These are phyloP conservation scores for Epizoanthus rinbou DNA, from an alignment of 92 coral and sea anemone species.

Conservation along the genomic window DNA sequence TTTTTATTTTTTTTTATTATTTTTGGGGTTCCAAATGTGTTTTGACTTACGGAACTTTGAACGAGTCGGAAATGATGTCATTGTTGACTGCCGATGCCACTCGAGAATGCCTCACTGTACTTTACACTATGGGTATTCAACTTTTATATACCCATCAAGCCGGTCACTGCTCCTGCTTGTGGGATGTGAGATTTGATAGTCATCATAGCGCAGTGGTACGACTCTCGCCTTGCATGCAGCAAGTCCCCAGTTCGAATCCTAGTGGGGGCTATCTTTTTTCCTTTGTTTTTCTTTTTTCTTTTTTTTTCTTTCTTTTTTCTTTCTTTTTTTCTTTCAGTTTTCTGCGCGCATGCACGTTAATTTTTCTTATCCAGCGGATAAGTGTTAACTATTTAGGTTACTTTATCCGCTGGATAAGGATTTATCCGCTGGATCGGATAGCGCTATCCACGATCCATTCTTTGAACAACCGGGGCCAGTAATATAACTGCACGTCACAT, in stretches of 20 bases:
- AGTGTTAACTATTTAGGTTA: too few species aligned
- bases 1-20: not conserved
- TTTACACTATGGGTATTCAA: too few species aligned
- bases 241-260: constrained; percentile 14
- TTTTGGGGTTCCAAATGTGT: constrained; percentile 14
- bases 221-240: constrained; percentile 18
- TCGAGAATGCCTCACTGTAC: constrained; percentile 3
- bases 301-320: not conserved
- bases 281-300: not conserved
- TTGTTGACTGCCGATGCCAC: constrained; percentile 20
- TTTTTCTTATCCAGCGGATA: too few species aligned
- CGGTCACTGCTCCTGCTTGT: constrained; percentile 19
- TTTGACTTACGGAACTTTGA: not conserved
- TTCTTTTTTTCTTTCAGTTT: not conserved
- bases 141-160: not conserved
- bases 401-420: too few species aligned
- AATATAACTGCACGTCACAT: too few species aligned
- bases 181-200: constrained; percentile 11
- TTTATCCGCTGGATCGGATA: too few species aligned
- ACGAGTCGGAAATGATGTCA: not conserved
- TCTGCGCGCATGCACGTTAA: too few species aligned
- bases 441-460: too few species aligned
- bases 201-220: constrained; percentile 8
- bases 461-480: too few species aligned
- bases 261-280: constrained; percentile 2